Evolutionary conservation across 2,113 vertebrate species (phyloP), one percentile per base, ranked within the genome.

Genomic region (Passer domesticus): DNA sequence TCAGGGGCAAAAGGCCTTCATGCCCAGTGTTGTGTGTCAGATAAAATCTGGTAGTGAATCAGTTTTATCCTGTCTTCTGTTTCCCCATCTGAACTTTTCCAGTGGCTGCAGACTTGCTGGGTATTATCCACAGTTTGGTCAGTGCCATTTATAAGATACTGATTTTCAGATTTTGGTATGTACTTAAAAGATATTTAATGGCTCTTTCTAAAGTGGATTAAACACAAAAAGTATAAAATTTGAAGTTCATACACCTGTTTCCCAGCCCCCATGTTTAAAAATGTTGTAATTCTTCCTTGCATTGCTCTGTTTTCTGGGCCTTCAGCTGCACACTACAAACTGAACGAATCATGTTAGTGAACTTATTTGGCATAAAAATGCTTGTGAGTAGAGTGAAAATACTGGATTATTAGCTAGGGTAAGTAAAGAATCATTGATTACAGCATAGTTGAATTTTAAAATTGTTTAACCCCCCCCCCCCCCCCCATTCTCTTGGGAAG

Each of bases 111-210:
- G 53, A 17, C 31, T 25, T 31, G 14, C 41, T 87, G 68, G 16
- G 3, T 24, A 0, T 44, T 39, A 10, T 1, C 24, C 9, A 1
- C 28, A 15, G 5, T 19, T 62, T 11, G 7, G 0, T 59, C 58
- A 46, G 13, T 78, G 52, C n/a, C 49, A 11, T 0, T 60, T 69
- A 2, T 23, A 46, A 46, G 23, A 11, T 15, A 30, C 6, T 44
- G 6, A 63, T 47, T 77, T 86, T 60, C 1, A 7, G 10, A 27
- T 49, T 90, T 67, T 72, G n/a, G 1, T 53, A 14, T 1, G 0
- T n/a, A 19, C 16, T 39, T 63, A 7, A 78, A 49, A 60, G 24
- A 3, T 31, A 23, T 2, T n/a, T 49, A 15, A 25, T 73, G 19
- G 4, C 19, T 74, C 73, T 60, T 89, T 56, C 4, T 75, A 28